Conservation (phyloP, 1,140 invertebrate species). For the Nomia melanderi region DNA sequence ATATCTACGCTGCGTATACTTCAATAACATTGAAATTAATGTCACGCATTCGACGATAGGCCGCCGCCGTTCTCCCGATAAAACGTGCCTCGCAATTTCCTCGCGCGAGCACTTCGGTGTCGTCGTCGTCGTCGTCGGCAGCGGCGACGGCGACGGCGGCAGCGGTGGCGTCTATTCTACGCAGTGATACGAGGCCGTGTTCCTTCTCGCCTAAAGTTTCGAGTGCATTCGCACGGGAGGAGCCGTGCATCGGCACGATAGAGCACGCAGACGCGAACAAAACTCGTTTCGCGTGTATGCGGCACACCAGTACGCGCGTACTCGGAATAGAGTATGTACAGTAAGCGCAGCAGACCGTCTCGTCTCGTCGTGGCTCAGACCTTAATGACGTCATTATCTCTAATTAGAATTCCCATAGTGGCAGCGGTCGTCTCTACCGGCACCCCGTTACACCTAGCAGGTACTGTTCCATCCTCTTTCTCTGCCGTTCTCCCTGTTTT, state of each 20-base stretch:
- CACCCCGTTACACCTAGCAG: constrained; percentile 68
- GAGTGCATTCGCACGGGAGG: constrained; percentile 43
- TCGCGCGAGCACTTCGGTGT: too few species aligned
- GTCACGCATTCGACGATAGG: neutral
- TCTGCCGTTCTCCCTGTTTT: neutral
- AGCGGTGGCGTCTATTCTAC: neutral
- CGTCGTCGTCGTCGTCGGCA: too few species aligned
- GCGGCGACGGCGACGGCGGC: too few species aligned
- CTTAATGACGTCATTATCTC: constrained; percentile 80
- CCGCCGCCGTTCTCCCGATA: constrained; percentile 10
- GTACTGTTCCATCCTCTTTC: neutral
- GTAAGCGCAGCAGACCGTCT: constrained; percentile 75
- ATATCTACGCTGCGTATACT: neutral
- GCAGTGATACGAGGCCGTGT: neutral
- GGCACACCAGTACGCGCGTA: constrained; percentile 53
- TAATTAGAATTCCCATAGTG: constrained; percentile 77
- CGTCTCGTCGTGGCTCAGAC: constrained; percentile 77
- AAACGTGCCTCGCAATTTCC: neutral
- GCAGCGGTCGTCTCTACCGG: constrained; percentile 54
- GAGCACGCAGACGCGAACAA: constrained; percentile 40
- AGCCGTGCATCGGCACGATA: constrained; percentile 29
- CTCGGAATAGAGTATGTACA: constrained; percentile 63
- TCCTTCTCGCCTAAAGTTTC: constrained; percentile 31
- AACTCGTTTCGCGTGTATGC: constrained; percentile 46
- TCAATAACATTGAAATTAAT: constrained; percentile 16